Base-by-base conservation (phyloP, 1,140 invertebrate genomes). In the Orchesella cincta region DNA sequence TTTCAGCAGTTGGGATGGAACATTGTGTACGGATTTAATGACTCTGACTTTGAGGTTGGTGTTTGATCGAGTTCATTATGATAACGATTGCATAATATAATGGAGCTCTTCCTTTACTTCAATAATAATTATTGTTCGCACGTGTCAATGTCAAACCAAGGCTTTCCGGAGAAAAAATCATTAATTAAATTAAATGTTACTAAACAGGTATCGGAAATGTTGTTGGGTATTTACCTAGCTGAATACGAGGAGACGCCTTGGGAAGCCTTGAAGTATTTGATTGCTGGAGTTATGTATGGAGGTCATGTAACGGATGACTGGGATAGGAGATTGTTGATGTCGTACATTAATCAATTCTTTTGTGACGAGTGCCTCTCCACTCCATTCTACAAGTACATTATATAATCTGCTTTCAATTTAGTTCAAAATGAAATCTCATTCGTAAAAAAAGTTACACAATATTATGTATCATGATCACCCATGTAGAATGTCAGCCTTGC, bases 291-390 rank as follows among this genome's bases (percentile, higher is more conserved):
- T 79, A 96, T 94, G 89, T 97, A 97, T 83, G 95, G 95, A 26
- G 95, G 95, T 0, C 95, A 97, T 85, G 94, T 97, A 74, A 96
- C 95, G 1, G 94, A 97, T 84, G 94, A 97, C 85, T 97, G 94
- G 94, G 95, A 97, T 86, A 89, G 94, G 81, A 86, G 93, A 20
- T 87, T 97, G 26, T 82, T 95, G 23, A 88, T 89, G 75, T 93
- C 92, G 0, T 95, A 95, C 83, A 92, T 94, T 73, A 90, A 92
- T 83, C 90, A 93, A 83, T 93, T 89, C 86, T 94, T 94, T 86
- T 90, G 88, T 79, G 91, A 93, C 18, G 89, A 91, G 46, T 88
- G 89, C 0, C 83, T 93, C 8, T 88, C 86, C 26, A 84, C 85
- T 0, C 86, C 89, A 0, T 90, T 90, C 85, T 94, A 90, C 85